Base-by-base conservation (phyloP, 2,113 vertebrate genomes). In the Rhinichthys klamathensis region DNA sequence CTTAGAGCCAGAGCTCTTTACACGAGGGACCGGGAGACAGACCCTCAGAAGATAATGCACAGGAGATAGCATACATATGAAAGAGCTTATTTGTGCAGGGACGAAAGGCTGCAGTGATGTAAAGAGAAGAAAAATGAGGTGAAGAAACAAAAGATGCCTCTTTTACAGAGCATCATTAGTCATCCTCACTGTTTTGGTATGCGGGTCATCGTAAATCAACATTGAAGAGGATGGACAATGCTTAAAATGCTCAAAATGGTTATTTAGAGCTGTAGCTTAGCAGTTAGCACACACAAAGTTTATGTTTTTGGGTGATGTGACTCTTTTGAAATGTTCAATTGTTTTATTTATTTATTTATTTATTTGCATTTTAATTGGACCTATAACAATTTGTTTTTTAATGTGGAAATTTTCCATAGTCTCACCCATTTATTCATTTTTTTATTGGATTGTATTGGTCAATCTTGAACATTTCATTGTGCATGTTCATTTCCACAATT, bases 141-240 rank as follows among this genome's bases (percentile, higher is more conserved):
- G 78, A 80, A 80, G 78, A 35, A 69, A 81, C 80, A 69, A 81
- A 69, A 81, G 44, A 81, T 81, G 80, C 80, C 16, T 65, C 41
- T 44, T 81, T 46, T 12, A 54, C 27, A 56, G 49, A 41, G 21
- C 46, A 58, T 25, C 60, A 82, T 82, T 82, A 54, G 44, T 82
- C 44, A 72, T 58, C 49, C 30, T 72, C 49, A 6, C 21, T 58
- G 49, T 54, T 69, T 82, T 54, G 27, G 63, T 69, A 35, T 69
- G 18, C 69, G 27, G 61, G 79, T 81, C 63, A 83, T 25, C 23
- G 30, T 70, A 27, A 83, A 83, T 72, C 67, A 70, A 83, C 63
- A 69, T 9, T 41, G 12, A 30, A 87, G 49, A 72, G 44, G 41
- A 84, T 54, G 60, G 70, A 85, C 51, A 70, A 46, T 13, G 23